Base-by-base conservation (phyloP, 2,113 vertebrate genomes). In the Pelodiscus sinensis region DNA sequence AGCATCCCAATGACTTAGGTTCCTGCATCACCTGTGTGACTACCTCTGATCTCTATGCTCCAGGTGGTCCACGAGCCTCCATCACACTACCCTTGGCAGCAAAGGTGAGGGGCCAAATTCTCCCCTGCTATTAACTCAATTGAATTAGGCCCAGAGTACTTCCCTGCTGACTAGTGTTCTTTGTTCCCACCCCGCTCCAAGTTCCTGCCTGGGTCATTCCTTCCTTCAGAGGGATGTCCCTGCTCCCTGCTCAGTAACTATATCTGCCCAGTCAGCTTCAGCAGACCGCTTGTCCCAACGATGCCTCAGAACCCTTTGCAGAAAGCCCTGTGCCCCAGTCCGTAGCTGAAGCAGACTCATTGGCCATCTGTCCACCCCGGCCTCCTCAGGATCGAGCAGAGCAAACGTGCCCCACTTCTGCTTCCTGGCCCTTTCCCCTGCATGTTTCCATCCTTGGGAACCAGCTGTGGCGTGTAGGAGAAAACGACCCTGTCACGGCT, bases 391-490 rank as follows among this genome's bases (percentile, higher is more conserved):
- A 27, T 18, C 31, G 25, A 56, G n/a, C 71, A 68, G 58, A 87
- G 51, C 31, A 71, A 79, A 21, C 0, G n/a, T 92, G 57, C 88
- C n/a, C 24, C 62, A 55, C 50, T 58, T 38, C 19, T 29, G 50
- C 87, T 88, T 91, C 87, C 82, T 90, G 21, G 0, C 65, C 86
- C 82, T 65, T 79, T 18, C 6, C 13, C 90, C 29, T 25, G 0
- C 31, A 21, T 0, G 5, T 38, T 92, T 92, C 89, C 84, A 5
- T 83, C n/a, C 94, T 0, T 1, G 80, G 92, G 21, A 97, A 86
- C 96, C 98, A 96, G 98, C 98, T 97, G 98, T 9, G 22, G 92
- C 6, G 0, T 94, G 97, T 96, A 96, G 97, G 96, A 96, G 94
- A 94, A 92, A 92, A 82, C 29, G 88, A 92, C 95, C 95, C 96